Conservation (phyloP, 2,888 invertebrate genomes). For the Erpobdella octoculata region DNA sequence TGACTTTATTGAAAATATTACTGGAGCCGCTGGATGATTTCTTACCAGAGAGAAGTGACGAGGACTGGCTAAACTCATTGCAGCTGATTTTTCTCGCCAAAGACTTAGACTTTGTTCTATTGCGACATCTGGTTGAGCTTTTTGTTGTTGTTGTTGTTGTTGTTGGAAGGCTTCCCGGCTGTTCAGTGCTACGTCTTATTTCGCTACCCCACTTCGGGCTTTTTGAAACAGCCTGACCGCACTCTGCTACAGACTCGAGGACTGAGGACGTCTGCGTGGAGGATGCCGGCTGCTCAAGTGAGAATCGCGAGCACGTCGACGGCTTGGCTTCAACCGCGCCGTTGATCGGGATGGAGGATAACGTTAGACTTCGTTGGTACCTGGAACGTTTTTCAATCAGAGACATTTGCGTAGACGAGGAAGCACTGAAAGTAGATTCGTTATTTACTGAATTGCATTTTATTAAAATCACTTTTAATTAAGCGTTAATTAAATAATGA, state of each 20-base stretch:
- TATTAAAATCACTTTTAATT: too few relatives aligned
- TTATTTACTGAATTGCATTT: too few relatives aligned
- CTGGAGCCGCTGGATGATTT: conserved; percentile 28
- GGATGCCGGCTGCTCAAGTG: not conserved
- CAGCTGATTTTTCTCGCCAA: conserved; percentile 20
- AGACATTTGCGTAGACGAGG: conserved; percentile 13
- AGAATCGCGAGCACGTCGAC: not conserved
- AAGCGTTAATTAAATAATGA: too few relatives aligned
- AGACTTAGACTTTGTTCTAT: conserved; percentile 10
- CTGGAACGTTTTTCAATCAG: conserved; percentile 10
- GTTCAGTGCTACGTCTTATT: not conserved
- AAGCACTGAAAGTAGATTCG: too few relatives aligned
- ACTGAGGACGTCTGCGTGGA: not conserved
- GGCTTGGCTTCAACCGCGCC: not conserved
- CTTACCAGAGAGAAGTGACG: not conserved
- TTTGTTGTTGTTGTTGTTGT: not conserved
- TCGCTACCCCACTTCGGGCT: too few relatives aligned
- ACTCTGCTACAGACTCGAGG: not conserved
- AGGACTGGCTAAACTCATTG: conserved; percentile 19
- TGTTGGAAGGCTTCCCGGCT: not conserved
- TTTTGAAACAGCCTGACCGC: too few relatives aligned
- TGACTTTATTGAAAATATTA: conserved; percentile 35
- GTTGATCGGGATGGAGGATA: conserved; percentile 3
- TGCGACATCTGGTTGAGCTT: not conserved
- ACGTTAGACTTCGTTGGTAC: conserved; percentile 14